Base-by-base conservation (phyloP, 2,113 vertebrate genomes). In the Cebus imitator region DNA sequence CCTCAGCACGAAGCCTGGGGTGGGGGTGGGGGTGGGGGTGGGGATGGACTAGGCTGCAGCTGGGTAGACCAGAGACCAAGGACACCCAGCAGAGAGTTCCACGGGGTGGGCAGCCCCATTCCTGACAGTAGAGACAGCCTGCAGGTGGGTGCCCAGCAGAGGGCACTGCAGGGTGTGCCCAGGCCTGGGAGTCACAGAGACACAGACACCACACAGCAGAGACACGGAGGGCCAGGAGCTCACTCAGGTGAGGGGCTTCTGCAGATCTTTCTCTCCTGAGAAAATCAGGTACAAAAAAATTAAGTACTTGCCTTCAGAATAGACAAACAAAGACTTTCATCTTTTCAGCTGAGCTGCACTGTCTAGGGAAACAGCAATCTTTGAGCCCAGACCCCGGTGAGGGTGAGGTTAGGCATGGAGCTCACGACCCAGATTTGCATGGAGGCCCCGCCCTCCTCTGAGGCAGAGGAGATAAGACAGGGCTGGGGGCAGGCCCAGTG, bases 281-380 rank as follows among this genome's bases (percentile, higher is more conserved):
- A 0, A 73, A 73, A 73, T 40, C 20, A 40, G 35, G 10, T 72
- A 23, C 20, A 72, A 72, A 72, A 72, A 11, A 72, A 37, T 21
- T 8, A 37, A 72, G n/a, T 11, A 21, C 1, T 8, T 72, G 20
- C 4, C 17, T 11, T 21, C 68, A 70, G n/a, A 73, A 73, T 1
- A 73, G 5, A 10, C 70, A 45, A 40, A 40, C 9, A n/a, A 5
- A 21, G 9, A 80, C 5, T 23, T n/a, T 80, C 0, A 0, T 50
- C 48, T 7, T 5, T 20, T 52, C 5, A 6, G 30, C 8, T 12
- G 27, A 52, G 18, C 18, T 20, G 32, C 0, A 1, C 17, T 55
- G 18, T 12, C 5, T 32, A 12, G 32, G 32, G 78, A 80, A 35
- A 1, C 32, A 55, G 78, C n/a, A 52, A 1, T 12, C 70, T 37